Base-by-base conservation (phyloP, 1,140 invertebrate species). In the Pogonognathellus flavescens region DNA sequence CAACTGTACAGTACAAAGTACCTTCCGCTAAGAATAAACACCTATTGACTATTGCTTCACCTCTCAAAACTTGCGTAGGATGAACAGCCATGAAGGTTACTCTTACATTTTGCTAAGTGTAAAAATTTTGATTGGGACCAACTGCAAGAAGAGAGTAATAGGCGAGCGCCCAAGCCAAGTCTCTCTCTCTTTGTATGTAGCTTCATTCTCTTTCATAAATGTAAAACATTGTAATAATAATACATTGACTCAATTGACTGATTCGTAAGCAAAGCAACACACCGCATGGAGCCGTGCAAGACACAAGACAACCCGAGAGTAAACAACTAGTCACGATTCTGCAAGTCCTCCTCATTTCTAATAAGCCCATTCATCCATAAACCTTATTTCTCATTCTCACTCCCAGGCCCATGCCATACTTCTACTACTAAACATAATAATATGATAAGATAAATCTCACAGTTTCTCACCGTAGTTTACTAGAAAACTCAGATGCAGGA, bases 291-390 rank as follows among this genome's bases (percentile, higher is more conserved):
- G n/a, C n/a, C n/a, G n/a, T 60, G 25, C 22, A 70, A 70, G 20
- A 31, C 70, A 49, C 41, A 16, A 16, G 13, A 66, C 62, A 66
- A 16, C 6, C 31, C 22, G 25, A 25, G 25, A 25, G 70, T 49
- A 76, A 76, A 76, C 70, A 76, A 49, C 70, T 10, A 76, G 70
- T 76, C 70, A 76, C 70, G 70, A 76, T 18, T 72, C 49, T 49
- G 41, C 70, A 50, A 76, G 31, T 76, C 70, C 70, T 76, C 25
- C 70, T 49, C 16, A 76, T 76, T 76, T 76, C 70, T 76, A 76
- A 76, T 76, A 76, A 76, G 70, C 70, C 70, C 70, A 76, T 76
- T 76, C 70, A 76, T 76, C 70, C 70, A 76, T 76, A 76, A 76
- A 76, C 70, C 70, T 76, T 76, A 76, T n/a, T 76, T 76, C 70